A percentile compares a stretch with the other conserved stretches of the same genome.
Evolutionary conservation across 2,888 invertebrate species (phyloP).

Genomic region (Megaustenia siamemsis): DNA sequence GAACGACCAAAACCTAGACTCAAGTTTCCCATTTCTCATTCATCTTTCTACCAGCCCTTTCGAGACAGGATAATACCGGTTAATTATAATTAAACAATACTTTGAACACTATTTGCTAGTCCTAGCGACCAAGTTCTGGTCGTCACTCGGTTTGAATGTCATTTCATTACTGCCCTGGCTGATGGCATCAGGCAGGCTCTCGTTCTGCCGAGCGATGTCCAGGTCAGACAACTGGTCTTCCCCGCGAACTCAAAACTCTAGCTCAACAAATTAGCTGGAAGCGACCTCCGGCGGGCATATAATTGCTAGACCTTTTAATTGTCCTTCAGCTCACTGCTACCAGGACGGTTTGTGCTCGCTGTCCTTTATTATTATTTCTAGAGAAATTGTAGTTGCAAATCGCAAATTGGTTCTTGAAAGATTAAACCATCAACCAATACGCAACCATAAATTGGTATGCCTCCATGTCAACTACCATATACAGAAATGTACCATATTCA

Average conservation of each 20-base stretch:
- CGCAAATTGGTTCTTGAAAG: too few relatives aligned
- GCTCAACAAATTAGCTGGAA: conserved; percentile 4
- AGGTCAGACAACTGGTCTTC: too few relatives aligned
- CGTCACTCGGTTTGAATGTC: conserved; percentile 16
- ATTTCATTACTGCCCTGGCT: not conserved
- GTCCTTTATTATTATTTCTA: too few relatives aligned
- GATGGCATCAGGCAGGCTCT: not conserved
- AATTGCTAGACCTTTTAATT: not conserved
- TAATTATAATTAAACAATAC: conserved; percentile 34
- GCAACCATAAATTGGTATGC: too few relatives aligned
- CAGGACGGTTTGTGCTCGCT: not conserved
- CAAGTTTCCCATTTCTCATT: not conserved
- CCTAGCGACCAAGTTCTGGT: not conserved
- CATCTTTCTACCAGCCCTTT: not conserved
- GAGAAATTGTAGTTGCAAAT: too few relatives aligned
- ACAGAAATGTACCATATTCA: too few relatives aligned
- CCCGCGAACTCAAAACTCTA: too few relatives aligned
- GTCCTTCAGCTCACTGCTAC: not conserved
- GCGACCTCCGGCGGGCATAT: not conserved
- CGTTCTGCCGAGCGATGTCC: not conserved
- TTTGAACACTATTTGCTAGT: not conserved
- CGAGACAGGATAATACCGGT: not conserved
- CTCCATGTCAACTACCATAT: too few relatives aligned
- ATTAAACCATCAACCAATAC: too few relatives aligned
- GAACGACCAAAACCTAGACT: not conserved